Conservation (phyloP, 2,888 invertebrate genomes). For the Plebejus melissa region DNA sequence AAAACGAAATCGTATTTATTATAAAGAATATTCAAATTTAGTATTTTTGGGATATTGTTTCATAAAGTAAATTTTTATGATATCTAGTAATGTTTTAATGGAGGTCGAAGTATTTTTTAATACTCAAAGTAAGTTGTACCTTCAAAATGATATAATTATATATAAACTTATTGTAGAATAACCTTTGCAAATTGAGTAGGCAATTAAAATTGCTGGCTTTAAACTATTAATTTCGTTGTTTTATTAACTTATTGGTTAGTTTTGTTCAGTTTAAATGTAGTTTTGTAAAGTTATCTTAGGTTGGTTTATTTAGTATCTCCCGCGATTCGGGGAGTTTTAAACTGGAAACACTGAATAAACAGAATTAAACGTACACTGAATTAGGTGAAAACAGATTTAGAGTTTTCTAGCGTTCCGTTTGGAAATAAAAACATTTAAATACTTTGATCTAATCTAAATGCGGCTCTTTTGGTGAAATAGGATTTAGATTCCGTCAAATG, state of each 20-base stretch:
- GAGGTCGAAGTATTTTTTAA: too few species aligned
- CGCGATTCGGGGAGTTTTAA: constrained; percentile 8
- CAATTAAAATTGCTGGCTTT: too few species aligned
- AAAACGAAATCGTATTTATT: background rate
- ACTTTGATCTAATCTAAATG: background rate
- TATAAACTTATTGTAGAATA: too few species aligned
- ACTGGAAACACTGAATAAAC: background rate
- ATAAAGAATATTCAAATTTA: background rate
- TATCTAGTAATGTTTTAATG: background rate
- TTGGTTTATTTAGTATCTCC: background rate
- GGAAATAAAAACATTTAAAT: background rate
- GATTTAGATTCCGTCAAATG: background rate
- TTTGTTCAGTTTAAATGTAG: background rate
- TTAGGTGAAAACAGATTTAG: constrained; percentile 12
- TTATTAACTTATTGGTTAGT: background rate
- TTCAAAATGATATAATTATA: too few species aligned
- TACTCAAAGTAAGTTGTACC: too few species aligned
- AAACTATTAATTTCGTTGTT: background rate
- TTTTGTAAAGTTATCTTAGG: background rate
- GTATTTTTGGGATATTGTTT: background rate
- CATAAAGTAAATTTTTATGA: too few species aligned
- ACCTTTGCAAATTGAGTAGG: too few species aligned
- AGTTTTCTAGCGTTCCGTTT: background rate
- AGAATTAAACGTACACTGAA: background rate
- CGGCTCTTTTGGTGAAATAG: background rate